Conservation (phyloP, 2,113 vertebrate species). For the Notechis scutatus region DNA sequence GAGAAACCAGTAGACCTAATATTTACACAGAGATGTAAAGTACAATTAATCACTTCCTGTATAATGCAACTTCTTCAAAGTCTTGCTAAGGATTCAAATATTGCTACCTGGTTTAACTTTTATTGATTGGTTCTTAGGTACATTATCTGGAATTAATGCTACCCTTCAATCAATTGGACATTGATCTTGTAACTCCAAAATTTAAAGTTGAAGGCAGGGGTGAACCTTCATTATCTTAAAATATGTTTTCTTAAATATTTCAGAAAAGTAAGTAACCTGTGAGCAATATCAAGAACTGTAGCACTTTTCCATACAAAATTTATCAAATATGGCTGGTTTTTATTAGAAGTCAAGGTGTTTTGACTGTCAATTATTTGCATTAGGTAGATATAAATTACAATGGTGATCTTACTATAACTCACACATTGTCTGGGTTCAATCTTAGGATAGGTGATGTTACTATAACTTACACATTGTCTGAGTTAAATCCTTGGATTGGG, state of each 20-base stretch:
- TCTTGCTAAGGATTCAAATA: neutral
- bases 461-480: neutral
- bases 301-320: neutral
- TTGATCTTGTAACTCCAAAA: neutral
- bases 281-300: neutral
- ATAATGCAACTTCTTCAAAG: neutral
- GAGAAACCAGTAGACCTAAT: constrained; percentile 42
- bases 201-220: neutral
- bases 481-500: neutral
- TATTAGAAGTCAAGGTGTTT: neutral
- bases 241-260: neutral
- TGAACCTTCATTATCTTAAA: neutral
- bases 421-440: neutral
- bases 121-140: neutral
- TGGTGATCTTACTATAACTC: neutral
- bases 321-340: neutral
- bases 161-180: neutral
- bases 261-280: neutral
- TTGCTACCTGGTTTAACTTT: neutral
- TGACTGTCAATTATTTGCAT: neutral
- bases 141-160: neutral
- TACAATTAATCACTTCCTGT: neutral
- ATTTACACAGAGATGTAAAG: constrained; percentile 41
- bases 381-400: neutral
- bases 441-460: too few relatives aligned